A percentile compares a stretch with the other conserved stretches of the same genome.
Evolutionary conservation across 2,113 vertebrate genomes (phyloP).

Genomic region (Boleophthalmus pectinirostris): DNA sequence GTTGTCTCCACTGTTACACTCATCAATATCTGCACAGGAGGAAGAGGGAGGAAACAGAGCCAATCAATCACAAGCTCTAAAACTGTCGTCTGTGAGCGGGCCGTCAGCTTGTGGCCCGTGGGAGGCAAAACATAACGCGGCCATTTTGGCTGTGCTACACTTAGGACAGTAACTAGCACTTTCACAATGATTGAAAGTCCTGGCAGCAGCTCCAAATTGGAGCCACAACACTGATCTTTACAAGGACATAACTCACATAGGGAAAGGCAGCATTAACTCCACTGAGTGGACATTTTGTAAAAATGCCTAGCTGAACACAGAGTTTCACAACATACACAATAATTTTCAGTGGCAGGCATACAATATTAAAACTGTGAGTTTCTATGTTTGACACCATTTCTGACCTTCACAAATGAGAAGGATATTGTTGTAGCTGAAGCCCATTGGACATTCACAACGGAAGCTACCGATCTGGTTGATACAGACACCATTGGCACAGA

Average conservation of each 20-base stretch:
- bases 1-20: constrained; percentile 87
- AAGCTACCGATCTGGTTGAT: constrained; percentile 96
- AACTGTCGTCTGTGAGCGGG: constrained; percentile 37
- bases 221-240: constrained; percentile 38
- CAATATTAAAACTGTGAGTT: not conserved
- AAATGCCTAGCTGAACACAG: constrained; percentile 20
- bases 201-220: constrained; percentile 30
- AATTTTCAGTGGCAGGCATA: not conserved
- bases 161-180: constrained; percentile 18
- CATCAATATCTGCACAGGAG: constrained; percentile 83
- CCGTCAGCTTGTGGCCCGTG: constrained; percentile 31
- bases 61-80: constrained; percentile 54
- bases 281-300: constrained; percentile 31
- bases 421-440: constrained; percentile 91
- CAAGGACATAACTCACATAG: constrained; percentile 36
- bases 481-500: constrained; percentile 88
- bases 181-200: constrained; percentile 39
- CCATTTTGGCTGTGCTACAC: constrained; percentile 36
- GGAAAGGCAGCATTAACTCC: constrained; percentile 25
- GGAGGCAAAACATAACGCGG: constrained; percentile 25
- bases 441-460: constrained; percentile 90
- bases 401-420: constrained; percentile 92
- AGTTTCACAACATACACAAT: not conserved
- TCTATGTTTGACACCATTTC: not conserved
- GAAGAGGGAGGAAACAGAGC: constrained; percentile 22